Percentiles rank a stretch among this genome's conserved stretches.
These are phyloP conservation scores for Thera obeliscata DNA, from an alignment of 2,888 invertebrate species.

Conservation along the genomic window DNA sequence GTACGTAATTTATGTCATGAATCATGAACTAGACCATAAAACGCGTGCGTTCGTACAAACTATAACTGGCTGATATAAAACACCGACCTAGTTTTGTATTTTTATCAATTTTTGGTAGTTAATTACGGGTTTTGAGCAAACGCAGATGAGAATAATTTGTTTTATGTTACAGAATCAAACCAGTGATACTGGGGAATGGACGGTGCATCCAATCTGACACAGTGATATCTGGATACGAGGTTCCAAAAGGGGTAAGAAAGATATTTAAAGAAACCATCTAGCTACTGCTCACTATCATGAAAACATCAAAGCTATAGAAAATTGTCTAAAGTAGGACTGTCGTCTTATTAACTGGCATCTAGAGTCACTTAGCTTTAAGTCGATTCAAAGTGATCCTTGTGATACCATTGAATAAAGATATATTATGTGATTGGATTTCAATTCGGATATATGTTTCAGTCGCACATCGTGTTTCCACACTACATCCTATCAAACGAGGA, in stretches of 20 bases:
- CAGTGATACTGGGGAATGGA: slow-evolving; percentile 92
- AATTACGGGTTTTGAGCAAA: neutral
- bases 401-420: too few species aligned
- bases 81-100: neutral
- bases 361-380: too few species aligned
- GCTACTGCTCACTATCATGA: too few species aligned
- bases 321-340: too few species aligned
- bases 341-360: too few species aligned
- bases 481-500: slow-evolving; percentile 90
- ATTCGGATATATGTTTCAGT: too few species aligned
- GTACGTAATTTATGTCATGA: slow-evolving; percentile 14
- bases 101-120: neutral
- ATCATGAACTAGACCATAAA: slow-evolving; percentile 8
- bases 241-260: slow-evolving; percentile 90
- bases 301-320: too few species aligned
- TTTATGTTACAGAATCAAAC: slow-evolving; percentile 87
- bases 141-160: slow-evolving; percentile 1
- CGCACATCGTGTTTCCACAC: slow-evolving; percentile 91
- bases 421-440: too few species aligned
- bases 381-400: too few species aligned
- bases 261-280: neutral
- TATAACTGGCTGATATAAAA: neutral
- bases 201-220: slow-evolving; percentile 90
- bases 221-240: slow-evolving; percentile 89
- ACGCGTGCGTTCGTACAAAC: neutral